Conservation (phyloP, 2,113 vertebrate genomes). For the Arvicanthis niloticus region DNA sequence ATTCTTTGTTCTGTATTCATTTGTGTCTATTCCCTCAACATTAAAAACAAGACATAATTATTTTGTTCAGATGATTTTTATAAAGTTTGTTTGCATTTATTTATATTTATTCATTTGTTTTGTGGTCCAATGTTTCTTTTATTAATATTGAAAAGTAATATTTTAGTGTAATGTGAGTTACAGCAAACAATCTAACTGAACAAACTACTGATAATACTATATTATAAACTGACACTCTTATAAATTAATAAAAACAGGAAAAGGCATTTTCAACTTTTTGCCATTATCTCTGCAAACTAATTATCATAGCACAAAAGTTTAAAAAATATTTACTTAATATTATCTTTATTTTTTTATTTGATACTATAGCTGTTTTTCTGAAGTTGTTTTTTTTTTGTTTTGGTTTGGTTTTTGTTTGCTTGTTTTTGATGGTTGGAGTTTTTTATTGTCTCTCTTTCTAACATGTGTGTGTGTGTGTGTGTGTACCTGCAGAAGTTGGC, state of each 20-base stretch:
- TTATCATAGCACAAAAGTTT: not conserved
- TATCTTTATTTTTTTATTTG: not conserved
- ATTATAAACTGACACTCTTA: not conserved
- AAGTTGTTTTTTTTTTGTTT: not conserved
- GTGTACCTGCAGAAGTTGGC: not conserved
- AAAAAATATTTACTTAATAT: not conserved
- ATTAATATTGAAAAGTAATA: not conserved
- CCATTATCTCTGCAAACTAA: not conserved
- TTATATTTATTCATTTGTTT: not conserved
- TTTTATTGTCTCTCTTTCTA: not conserved
- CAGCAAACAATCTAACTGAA: not conserved
- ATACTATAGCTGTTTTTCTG: not conserved
- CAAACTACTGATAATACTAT: not conserved
- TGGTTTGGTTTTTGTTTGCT: not conserved
- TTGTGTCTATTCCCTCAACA: not conserved
- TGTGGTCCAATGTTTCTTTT: not conserved
- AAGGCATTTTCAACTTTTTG: no score
- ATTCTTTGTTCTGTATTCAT: not conserved
- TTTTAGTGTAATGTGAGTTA: not conserved
- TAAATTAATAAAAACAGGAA: not conserved
- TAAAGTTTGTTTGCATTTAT: not conserved
- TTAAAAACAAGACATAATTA: not conserved
- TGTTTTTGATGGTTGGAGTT: not conserved
- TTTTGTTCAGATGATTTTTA: not conserved
- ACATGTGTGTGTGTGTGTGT: not conserved